A percentile compares a stretch with the other conserved stretches of the same genome.
phyloP scores from a whole-genome alignment of 2,113 vertebrate genomes.

The Tachysurus fulvidraco region DNA sequence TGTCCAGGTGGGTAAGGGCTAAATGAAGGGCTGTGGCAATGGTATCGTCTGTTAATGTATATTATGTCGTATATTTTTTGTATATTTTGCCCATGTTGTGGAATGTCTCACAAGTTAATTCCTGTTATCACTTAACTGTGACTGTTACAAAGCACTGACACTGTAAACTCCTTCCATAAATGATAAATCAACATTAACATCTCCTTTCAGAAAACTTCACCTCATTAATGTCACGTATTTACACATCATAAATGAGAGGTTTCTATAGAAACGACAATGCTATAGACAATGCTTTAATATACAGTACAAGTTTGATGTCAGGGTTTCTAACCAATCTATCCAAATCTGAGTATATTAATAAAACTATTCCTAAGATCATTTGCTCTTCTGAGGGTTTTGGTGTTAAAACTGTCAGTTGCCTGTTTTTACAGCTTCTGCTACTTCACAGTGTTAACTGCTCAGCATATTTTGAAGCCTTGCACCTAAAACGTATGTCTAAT shows the following conservation, averaged over 20 bases:
- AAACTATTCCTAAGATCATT: not conserved
- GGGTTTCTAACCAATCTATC: not conserved
- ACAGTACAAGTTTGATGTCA: not conserved
- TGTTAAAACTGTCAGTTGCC: not conserved
- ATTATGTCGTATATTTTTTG: no score
- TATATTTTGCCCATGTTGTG: no score
- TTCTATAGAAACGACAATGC: not conserved
- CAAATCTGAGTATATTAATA: not conserved
- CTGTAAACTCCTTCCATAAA: not conserved
- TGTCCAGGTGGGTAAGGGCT: no score
- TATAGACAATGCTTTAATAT: no score
- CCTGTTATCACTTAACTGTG: no score
- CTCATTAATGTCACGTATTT: no score
- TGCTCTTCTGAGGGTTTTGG: not conserved
- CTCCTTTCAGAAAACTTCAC: not conserved
- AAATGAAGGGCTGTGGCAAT: no score
- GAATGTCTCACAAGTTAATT: no score
- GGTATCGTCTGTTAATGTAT: no score
- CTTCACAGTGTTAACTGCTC: not conserved
- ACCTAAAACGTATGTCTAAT: constrained; percentile 42
- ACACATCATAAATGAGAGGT: not conserved
- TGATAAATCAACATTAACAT: not conserved
- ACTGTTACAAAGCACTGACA: not conserved
- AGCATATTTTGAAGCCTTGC: not conserved
- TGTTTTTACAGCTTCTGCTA: not conserved